phyloP scores from a whole-genome alignment of 2,888 invertebrate species.

The Lasioglossum zephyrum region DNA sequence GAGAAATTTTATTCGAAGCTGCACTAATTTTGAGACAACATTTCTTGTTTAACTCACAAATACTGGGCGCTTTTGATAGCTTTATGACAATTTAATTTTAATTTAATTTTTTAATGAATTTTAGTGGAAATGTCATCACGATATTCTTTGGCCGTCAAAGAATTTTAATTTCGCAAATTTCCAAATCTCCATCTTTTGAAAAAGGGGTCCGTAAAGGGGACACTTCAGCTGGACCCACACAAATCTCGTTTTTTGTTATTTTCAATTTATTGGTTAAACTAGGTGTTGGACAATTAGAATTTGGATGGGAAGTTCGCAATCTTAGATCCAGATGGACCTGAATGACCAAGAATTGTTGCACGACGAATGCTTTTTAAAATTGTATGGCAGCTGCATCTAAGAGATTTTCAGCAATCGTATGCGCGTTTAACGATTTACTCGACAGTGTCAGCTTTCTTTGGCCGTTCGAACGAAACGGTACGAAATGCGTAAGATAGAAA shows the following conservation, averaged over 20 bases:
- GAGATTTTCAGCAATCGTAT: not conserved
- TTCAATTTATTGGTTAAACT: not conserved
- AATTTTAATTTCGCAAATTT: too few species aligned
- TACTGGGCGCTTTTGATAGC: not conserved
- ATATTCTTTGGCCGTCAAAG: too few species aligned
- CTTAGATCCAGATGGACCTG: too few species aligned
- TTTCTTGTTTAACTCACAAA: not conserved
- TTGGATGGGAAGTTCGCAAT: too few species aligned
- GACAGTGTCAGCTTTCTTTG: not conserved
- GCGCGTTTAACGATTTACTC: not conserved
- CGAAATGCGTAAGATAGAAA: slow-evolving; percentile 14
- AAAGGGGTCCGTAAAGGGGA: too few species aligned
- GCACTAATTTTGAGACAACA: too few species aligned
- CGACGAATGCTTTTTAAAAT: not conserved
- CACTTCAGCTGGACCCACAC: not conserved
- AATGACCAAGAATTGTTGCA: too few species aligned
- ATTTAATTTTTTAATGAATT: too few species aligned
- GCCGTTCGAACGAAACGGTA: slow-evolving; percentile 1
- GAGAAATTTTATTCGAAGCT: not conserved
- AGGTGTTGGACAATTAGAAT: too few species aligned
- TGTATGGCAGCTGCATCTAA: not conserved
- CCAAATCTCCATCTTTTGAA: too few species aligned
- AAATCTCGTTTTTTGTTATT: not conserved
- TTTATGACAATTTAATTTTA: not conserved
- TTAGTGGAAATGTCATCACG: too few species aligned